Conservation (phyloP, 2,888 invertebrate species). For the Papilio gigon region DNA sequence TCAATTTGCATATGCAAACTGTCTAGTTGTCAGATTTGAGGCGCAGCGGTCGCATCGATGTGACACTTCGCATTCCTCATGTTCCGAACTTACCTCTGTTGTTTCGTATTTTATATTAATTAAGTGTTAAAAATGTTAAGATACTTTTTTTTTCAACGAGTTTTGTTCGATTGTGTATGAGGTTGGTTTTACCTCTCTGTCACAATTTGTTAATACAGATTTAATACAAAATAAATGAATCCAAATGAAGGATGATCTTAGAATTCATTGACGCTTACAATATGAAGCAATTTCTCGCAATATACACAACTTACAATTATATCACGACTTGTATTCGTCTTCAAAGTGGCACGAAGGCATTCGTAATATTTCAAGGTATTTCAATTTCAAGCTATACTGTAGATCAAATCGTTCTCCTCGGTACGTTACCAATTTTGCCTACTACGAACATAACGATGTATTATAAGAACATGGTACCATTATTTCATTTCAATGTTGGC, state of each 20-base stretch:
- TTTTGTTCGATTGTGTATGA: neutral
- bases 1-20: slow-evolving; percentile 66
- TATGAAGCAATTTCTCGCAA: neutral
- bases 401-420: slow-evolving; percentile 48
- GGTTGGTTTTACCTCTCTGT: no score
- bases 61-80: slow-evolving; percentile 28
- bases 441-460: slow-evolving; percentile 40
- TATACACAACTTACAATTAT: neutral
- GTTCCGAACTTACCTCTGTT: slow-evolving; percentile 44
- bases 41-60: slow-evolving; percentile 47
- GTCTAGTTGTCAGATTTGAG: slow-evolving; percentile 66
- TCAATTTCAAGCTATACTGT: slow-evolving; percentile 55
- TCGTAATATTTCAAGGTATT: slow-evolving; percentile 52
- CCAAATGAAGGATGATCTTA: no score
- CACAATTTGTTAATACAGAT: no score
- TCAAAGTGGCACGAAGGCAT: slow-evolving; percentile 41
- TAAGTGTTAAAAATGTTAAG: slow-evolving; percentile 9
- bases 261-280: neutral
- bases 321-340: neutral
- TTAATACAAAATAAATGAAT: no score
- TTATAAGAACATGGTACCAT: slow-evolving; percentile 36
- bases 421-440: slow-evolving; percentile 39
- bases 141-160: neutral
- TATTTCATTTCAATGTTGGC: slow-evolving; percentile 34
- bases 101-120: neutral